Evolutionary conservation across 2,888 invertebrate species (phyloP), one percentile per base, ranked within the genome.

Genomic region (Aricia artaxerxes): DNA sequence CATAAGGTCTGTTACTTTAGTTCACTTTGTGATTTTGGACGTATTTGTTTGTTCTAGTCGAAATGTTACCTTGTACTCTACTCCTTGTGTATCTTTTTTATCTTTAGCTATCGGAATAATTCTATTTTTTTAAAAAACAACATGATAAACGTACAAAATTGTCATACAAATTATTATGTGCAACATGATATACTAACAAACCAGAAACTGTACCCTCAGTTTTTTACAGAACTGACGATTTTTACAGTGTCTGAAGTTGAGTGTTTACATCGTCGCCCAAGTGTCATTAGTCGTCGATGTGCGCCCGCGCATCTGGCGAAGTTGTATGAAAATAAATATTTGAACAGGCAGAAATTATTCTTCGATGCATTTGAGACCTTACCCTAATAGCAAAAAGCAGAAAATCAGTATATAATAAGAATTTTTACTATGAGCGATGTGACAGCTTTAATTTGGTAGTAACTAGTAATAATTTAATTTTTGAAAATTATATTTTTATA

Each of bases 231-330:
- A 82, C 80, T 91, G 90, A 92, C 91, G 90, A 87, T 88, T 92
- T 89, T 91, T 90, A 92, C 93, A 92, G 89, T 84, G 82, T 85
- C 84, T 83, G 84, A 87, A 87, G 89, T 86, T 87, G 90, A 92
- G 88, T 92, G 91, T 90, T 92, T 91, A 92, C 91, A 90, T 94
- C 93, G 90, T 92, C 94, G 88, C 91, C 87, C 84, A 86, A 88
- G 85, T 88, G 89, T 92, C 93, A 94, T 94, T 94, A 94, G 94
- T 92, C 90, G 90, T 88, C 91, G 88, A 87, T 86, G 85, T 86
- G 86, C 87, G 86, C 84, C 82, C 80, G 85, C 88, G 88, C 94
- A 94, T 93, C 92, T 94, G 93, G 89, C 86, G 83, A 85, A 90
- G 85, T 86, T 85, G 88, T 91, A 88, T 85, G 85, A 84, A 85